Conservation (phyloP, 2,113 vertebrate genomes). For the Pampusana beccarii region DNA sequence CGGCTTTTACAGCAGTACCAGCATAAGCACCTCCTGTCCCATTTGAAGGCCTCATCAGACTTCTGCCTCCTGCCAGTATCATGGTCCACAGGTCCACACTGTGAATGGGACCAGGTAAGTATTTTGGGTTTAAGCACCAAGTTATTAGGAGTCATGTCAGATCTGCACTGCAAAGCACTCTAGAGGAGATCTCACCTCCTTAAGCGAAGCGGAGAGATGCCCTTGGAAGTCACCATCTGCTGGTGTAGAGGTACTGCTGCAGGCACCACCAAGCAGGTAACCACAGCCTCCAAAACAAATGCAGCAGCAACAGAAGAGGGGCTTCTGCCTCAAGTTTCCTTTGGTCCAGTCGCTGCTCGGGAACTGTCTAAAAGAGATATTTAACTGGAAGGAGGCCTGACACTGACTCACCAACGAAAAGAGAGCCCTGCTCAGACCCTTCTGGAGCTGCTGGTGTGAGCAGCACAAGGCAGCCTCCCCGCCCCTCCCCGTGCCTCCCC, state of each 20-base stretch:
- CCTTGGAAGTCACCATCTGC: background rate
- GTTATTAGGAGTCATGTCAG: background rate
- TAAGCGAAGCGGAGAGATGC: background rate
- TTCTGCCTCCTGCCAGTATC: background rate
- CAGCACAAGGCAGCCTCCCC: background rate
- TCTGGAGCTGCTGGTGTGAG: rapidly evolving
- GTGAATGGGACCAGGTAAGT: background rate
- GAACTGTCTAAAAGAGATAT: background rate
- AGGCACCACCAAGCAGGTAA: background rate
- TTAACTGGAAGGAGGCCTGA: background rate
- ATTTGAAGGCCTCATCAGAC: background rate
- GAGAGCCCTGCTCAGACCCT: background rate
- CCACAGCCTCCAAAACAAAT: background rate
- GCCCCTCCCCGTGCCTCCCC: background rate
- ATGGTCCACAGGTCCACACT: rapidly evolving
- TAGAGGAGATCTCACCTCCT: constrained; percentile 28
- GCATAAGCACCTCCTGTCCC: background rate
- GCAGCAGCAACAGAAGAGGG: background rate
- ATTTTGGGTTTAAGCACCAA: background rate
- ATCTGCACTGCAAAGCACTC: background rate
- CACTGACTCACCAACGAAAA: background rate
- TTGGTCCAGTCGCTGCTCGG: background rate
- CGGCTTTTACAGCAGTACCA: background rate
- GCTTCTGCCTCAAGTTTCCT: background rate
- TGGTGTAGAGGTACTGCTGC: background rate